Base-by-base conservation (phyloP, 1,140 invertebrate genomes). In the Helicoverpa zea region DNA sequence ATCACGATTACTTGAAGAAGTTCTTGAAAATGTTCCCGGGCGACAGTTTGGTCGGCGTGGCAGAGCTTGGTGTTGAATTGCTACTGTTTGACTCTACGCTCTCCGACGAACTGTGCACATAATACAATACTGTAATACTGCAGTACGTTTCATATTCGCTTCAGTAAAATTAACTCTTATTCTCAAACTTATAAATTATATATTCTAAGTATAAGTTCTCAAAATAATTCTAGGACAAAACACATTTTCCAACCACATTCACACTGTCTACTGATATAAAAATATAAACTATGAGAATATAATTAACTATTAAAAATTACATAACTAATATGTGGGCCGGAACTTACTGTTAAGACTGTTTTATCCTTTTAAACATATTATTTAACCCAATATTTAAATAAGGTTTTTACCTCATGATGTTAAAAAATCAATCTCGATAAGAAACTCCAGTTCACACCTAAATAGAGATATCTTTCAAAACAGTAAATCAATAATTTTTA, bases 1-100 rank as follows among this genome's bases (percentile, higher is more conserved):
- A 63, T 73, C 43, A 63, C 49, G 73, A 95, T 70, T 97, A 98
- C 98, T 98, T 98, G 97, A 98, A 98, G 96, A 98, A 98, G 96
- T 98, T 98, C 96, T 98, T 98, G 96, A 98, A 98, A 96, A 98
- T 98, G 96, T 98, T 98, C 92, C 97, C 97, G 51, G 97, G 97
- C 90, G 97, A 98, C 92, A 98, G 96, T 94, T 97, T 98, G 91
- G 96, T 97, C 85, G 96, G 95, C 85, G 96, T 96, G 75, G 96
- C 95, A 35, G 91, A 88, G 89, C 90, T 91, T 86, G 94, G 92
- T 64, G 90, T 91, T 76, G 90, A 95, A 91, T 92, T 95, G 90
- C 85, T 95, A 94, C 91, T 95, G 95, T 93, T 95, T 86, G 88
- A 94, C 91, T 92, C 95, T 92, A 92, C 89, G 83, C 87, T 90